Percentiles rank a stretch among this genome's conserved stretches.
phyloP scores from a whole-genome alignment of 2,113 vertebrate genomes.

The Ploceus nigricollis region DNA sequence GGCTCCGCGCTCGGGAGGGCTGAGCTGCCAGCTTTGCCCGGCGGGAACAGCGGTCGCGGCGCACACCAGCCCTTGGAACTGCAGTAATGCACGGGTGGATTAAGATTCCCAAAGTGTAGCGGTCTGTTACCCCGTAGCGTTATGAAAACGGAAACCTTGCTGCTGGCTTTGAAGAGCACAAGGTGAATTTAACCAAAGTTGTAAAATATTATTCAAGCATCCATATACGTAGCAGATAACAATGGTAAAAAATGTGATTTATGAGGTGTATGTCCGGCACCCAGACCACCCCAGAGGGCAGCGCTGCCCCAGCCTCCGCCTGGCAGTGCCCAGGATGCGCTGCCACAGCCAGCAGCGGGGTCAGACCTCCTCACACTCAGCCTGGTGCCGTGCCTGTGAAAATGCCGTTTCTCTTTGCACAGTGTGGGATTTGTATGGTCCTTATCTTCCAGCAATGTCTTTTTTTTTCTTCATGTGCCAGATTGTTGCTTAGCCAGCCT shows the following conservation, averaged over 20 bases:
- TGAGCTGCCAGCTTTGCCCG: not conserved
- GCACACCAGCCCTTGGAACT: not conserved
- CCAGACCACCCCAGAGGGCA: fast-evolving
- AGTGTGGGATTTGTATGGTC: not conserved
- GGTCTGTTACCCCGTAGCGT: not conserved
- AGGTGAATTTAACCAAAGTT: not conserved
- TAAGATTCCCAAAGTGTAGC: not conserved
- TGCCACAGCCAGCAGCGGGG: not conserved
- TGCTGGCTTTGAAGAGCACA: not conserved
- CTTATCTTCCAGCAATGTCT: not conserved
- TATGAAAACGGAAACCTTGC: not conserved
- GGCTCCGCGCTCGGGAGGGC: fast-evolving
- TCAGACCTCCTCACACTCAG: fast-evolving
- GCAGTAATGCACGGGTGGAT: not conserved
- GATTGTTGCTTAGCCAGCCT: slow-evolving; percentile 80
- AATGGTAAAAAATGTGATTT: not conserved
- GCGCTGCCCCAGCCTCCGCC: not conserved
- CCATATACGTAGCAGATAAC: not conserved
- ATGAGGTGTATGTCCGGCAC: not conserved
- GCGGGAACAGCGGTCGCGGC: not conserved
- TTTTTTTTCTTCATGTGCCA: not conserved
- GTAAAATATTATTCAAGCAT: not conserved
- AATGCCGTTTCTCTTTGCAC: not conserved
- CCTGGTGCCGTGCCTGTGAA: fast-evolving
- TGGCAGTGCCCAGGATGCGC: fast-evolving